Evolutionary conservation across 2,797 vertebrate genomes (phyloP).

Genomic region (Remorina albescens): DNA sequence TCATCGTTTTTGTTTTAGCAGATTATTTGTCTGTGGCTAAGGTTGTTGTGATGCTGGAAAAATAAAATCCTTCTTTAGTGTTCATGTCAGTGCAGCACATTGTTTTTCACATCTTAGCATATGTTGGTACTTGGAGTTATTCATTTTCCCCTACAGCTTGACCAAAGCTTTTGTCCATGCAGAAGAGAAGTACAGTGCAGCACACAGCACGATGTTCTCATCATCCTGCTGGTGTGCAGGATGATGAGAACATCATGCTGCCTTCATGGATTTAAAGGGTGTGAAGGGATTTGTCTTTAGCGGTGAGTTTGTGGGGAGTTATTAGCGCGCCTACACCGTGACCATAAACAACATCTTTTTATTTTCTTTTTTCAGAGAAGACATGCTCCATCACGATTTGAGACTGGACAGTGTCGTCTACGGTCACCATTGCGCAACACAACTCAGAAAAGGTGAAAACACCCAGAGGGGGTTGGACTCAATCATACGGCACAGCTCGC

Average conservation of each 20-base stretch:
- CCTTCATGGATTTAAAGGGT: slow-evolving; percentile 13
- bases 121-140: slow-evolving; percentile 33
- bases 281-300: slow-evolving; percentile 19
- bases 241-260: background rate
- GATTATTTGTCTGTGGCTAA: background rate
- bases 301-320: slow-evolving; percentile 3
- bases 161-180: slow-evolving; percentile 32
- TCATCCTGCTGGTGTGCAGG: slow-evolving; percentile 8
- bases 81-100: slow-evolving; percentile 27
- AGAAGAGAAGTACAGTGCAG: slow-evolving; percentile 30
- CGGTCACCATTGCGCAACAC: slow-evolving; percentile 10
- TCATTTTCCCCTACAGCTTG: slow-evolving; percentile 16
- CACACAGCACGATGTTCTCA: slow-evolving; percentile 31
- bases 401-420: background rate
- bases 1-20: background rate
- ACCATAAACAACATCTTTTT: no score
- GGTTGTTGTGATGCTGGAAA: slow-evolving; percentile 22
- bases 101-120: slow-evolving; percentile 23
- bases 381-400: background rate
- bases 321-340: background rate
- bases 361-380: background rate
- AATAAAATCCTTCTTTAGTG: slow-evolving; percentile 12
- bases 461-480: background rate
- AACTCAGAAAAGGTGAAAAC: slow-evolving; percentile 7
- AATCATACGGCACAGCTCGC: slow-evolving; percentile 27